Base-by-base conservation (phyloP, 2,797 vertebrate species). In the Eidolon dupreanum region DNA sequence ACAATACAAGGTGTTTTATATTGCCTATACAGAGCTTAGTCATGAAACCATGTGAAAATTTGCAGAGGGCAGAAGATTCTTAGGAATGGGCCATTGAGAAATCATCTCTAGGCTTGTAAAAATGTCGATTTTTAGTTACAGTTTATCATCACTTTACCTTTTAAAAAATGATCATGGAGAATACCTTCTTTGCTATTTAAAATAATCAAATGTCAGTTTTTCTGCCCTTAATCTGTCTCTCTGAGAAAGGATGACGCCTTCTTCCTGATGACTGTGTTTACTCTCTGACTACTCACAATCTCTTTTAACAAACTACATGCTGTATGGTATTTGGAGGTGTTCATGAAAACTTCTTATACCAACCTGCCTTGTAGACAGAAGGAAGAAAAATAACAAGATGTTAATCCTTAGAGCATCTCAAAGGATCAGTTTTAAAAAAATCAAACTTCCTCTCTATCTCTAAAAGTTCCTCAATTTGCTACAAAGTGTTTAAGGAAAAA, bases 321-420 rank as follows among this genome's bases (percentile, higher is more conserved):
- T 51, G 19, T 33, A 38, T 0, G 1, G 57, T 19, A 13, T 55
- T 88, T 57, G 28, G 38, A 90, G 13, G 33, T 57, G 7, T n/a
- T 89, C 38, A 19, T 16, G 2, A 36, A 59, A 90, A 77, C 16
- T 19, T 46, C 88, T 79, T 92, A 73, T 22, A 66, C 22, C 17
- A 6, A 28, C 59, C 31, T 33, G 19, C 49, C 22, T 79, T 41
- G 26, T 13, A 93, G 78, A 78, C 59, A 79, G 33, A 88, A 78
- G 22, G 26, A 81, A 90, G 41, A 3, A 88, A 36, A 74, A 17
- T 90, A 70, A 79, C 6, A 36, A n/a, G 19, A 68, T 61, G n/a
- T 73, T 87, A 96, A 88, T 92, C 51, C 79, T 94, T 82, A 85
- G 12, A 78, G 8, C 33, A 91, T 61, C 51, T 66, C 43, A 74